Conservation (phyloP, 2,888 invertebrate genomes). For the Cyaniris semiargus region DNA sequence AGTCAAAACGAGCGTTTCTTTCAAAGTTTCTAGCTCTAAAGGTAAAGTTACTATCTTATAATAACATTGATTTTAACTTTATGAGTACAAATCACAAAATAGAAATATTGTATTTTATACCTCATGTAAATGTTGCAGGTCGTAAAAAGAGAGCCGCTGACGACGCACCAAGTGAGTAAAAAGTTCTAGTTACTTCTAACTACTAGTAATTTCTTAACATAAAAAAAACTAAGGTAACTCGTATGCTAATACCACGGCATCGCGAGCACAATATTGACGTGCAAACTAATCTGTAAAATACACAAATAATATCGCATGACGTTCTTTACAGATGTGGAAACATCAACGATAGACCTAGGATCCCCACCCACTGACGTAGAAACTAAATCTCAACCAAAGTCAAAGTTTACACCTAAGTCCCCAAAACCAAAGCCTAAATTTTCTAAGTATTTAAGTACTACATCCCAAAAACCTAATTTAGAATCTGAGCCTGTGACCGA, state of each 20-base stretch:
- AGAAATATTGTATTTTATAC: neutral
- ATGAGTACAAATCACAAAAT: neutral
- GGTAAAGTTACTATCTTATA: slow-evolving; percentile 52
- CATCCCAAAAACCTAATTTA: slow-evolving; percentile 54
- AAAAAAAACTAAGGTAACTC: slow-evolving; percentile 39
- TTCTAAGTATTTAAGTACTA: slow-evolving; percentile 54
- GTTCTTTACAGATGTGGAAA: slow-evolving; percentile 74
- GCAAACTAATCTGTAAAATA: slow-evolving; percentile 50
- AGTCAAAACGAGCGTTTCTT: slow-evolving; percentile 90
- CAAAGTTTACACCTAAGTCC: slow-evolving; percentile 63
- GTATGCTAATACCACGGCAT: slow-evolving; percentile 47
- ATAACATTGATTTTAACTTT: neutral
- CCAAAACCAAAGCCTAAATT: slow-evolving; percentile 59
- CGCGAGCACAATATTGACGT: slow-evolving; percentile 39
- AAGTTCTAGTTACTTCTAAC: neutral
- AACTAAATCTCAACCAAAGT: slow-evolving; percentile 42
- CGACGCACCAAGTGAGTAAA: slow-evolving; percentile 44
- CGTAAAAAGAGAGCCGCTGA: slow-evolving; percentile 47
- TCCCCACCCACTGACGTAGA: slow-evolving; percentile 57
- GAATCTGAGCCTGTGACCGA: slow-evolving; percentile 49
- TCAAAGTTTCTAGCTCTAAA: slow-evolving; percentile 84
- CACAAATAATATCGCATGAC: slow-evolving; percentile 69
- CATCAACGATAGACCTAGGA: slow-evolving; percentile 58
- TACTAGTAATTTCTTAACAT: slow-evolving; percentile 1
- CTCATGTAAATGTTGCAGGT: slow-evolving; percentile 42